Percentiles rank a stretch among this genome's conserved stretches.
phyloP scores from a whole-genome alignment of 1,140 invertebrate genomes.

The Chymomyza costata region DNA sequence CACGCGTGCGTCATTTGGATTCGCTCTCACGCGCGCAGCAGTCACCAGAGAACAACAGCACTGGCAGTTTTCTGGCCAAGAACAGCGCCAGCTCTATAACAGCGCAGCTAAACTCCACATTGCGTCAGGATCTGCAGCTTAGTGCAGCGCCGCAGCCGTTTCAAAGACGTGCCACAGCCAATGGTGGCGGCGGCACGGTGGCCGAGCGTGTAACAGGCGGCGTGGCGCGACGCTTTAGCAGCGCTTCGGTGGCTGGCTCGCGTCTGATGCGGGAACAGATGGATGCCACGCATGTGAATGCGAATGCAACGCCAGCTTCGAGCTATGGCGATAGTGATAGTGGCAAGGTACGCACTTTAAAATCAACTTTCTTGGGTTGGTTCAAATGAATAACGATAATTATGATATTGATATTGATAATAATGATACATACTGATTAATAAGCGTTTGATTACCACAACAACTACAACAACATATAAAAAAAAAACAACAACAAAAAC shows the following conservation, averaged over 20 bases:
- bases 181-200: conserved; percentile 6
- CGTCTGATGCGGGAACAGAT: conserved; percentile 37
- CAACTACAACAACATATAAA: conserved; percentile 32
- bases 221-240: conserved; percentile 60
- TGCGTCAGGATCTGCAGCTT: conserved; percentile 67
- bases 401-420: conserved; percentile 54
- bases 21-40: conserved; percentile 74
- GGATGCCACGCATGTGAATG: conserved; percentile 37
- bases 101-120: conserved; percentile 56
- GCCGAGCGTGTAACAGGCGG: conserved; percentile 5
- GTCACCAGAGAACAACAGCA: conserved; percentile 31
- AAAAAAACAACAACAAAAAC: conserved; percentile 32
- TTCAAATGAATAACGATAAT: conserved; percentile 77
- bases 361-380: conserved; percentile 82
- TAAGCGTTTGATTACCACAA: conserved; percentile 55
- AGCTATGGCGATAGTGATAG: conserved; percentile 75
- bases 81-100: conserved; percentile 43
- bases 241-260: conserved; percentile 49
- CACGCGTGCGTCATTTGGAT: conserved; percentile 77
- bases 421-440: conserved; percentile 55
- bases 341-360: conserved; percentile 82
- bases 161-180: conserved; percentile 25
- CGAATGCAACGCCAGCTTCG: conserved; percentile 65
- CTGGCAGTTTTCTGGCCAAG: conserved; percentile 5
- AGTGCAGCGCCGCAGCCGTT: conserved; percentile 24